phyloP scores from a whole-genome alignment of 2,113 vertebrate species.

The Phainopepla nitens region DNA sequence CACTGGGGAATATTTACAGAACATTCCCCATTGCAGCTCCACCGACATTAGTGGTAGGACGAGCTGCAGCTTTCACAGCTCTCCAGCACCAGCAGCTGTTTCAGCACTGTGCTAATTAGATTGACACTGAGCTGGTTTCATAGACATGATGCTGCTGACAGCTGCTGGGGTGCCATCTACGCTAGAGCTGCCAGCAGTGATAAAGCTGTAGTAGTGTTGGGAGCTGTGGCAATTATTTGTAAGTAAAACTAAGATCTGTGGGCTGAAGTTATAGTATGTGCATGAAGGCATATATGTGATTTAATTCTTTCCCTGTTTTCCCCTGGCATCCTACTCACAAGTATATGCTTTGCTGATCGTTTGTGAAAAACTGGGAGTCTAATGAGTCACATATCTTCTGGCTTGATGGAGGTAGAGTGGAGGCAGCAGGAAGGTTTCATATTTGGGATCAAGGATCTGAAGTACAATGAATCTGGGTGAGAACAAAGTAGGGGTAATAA shows the following conservation, averaged over 20 bases:
- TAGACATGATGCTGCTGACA: slow-evolving; percentile 13
- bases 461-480: not conserved
- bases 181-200: slow-evolving; percentile 5
- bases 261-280: not conserved
- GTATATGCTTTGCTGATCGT: not conserved
- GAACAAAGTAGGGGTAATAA: not conserved
- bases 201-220: not conserved
- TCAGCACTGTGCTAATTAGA: slow-evolving; percentile 55
- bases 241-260: not conserved
- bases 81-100: slow-evolving; percentile 48
- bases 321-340: not conserved
- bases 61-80: slow-evolving; percentile 25
- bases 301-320: not conserved
- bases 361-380: not conserved
- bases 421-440: not conserved
- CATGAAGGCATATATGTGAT: not conserved
- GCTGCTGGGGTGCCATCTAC: slow-evolving; percentile 21
- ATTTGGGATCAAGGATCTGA: not conserved
- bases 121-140: slow-evolving; percentile 51
- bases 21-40: slow-evolving; percentile 15
- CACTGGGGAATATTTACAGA: slow-evolving; percentile 5
- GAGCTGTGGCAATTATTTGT: slow-evolving; percentile 10
- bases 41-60: not conserved
- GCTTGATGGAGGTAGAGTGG: not conserved
- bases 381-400: not conserved